Evolutionary conservation across 2,113 vertebrate genomes (phyloP).

Genomic region (Halcyon malimbica): DNA sequence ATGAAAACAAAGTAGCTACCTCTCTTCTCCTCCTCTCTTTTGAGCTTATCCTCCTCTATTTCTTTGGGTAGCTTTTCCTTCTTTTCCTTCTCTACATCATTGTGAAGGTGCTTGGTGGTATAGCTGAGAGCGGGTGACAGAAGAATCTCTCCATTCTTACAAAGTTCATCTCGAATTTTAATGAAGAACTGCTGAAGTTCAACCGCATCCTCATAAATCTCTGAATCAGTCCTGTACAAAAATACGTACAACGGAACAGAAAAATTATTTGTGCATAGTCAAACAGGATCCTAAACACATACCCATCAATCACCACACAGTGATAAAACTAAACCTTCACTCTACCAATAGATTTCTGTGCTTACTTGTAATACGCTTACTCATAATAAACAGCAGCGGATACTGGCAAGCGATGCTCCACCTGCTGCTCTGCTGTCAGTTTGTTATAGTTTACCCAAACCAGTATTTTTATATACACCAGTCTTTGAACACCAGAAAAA

Average conservation of each 20-base stretch:
- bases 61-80: constrained; percentile 97
- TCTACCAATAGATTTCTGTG: background rate
- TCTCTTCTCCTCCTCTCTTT: constrained; percentile 97
- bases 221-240: constrained; percentile 90
- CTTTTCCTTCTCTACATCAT: constrained; percentile 97
- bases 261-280: background rate
- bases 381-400: background rate
- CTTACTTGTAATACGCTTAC: background rate
- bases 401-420: background rate
- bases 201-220: constrained; percentile 98
- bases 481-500: background rate
- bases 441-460: background rate
- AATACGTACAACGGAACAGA: background rate
- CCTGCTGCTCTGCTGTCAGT: background rate
- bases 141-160: constrained; percentile 98
- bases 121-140: constrained; percentile 97
- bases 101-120: constrained; percentile 94
- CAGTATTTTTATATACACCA: background rate
- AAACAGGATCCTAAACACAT: background rate
- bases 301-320: background rate
- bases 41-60: constrained; percentile 95
- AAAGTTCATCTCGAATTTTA: constrained; percentile 95
- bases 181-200: constrained; percentile 99
- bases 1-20: constrained; percentile 77
- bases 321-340: background rate